A percentile compares a stretch with the other conserved stretches of the same genome.
phyloP scores from a whole-genome alignment of 2,888 invertebrate species.

The Fabriciana adippe region DNA sequence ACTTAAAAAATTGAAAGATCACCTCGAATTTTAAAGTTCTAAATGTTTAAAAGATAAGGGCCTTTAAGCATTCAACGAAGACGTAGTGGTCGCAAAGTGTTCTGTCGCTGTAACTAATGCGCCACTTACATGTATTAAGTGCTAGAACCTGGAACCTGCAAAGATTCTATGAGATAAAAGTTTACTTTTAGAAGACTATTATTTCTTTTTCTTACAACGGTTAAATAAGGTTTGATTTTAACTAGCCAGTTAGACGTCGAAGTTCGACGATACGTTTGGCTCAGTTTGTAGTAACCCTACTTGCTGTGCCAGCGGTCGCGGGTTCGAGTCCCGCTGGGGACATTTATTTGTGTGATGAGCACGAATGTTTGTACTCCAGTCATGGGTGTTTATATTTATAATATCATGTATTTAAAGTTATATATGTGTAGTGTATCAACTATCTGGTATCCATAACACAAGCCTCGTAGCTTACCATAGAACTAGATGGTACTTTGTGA shows the following conservation, averaged over 20 bases:
- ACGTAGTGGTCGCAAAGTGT: constrained; percentile 24
- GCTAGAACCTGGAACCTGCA: background rate
- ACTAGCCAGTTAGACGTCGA: background rate
- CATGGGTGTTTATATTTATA: too few species aligned
- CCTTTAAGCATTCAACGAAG: constrained; percentile 16
- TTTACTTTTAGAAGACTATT: background rate
- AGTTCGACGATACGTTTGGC: too few species aligned
- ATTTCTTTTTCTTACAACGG: background rate
- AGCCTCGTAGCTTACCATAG: too few species aligned
- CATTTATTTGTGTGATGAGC: too few species aligned
- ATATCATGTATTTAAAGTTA: too few species aligned
- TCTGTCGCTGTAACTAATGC: constrained; percentile 28
- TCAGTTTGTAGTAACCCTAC: too few species aligned
- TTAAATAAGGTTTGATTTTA: background rate
- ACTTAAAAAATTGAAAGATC: background rate
- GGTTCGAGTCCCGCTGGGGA: too few species aligned
- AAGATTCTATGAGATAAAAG: constrained; percentile 1
- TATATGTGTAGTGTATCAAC: too few species aligned
- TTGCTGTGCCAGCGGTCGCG: too few species aligned
- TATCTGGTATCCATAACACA: too few species aligned
- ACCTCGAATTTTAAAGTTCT: constrained; percentile 1
- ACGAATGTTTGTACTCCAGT: too few species aligned
- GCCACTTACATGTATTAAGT: constrained; percentile 19
- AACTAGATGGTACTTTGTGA: too few species aligned
- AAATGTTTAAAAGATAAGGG: constrained; percentile 11